A percentile compares a stretch with the other conserved stretches of the same genome.
These are phyloP conservation scores for Scrobipalpa costella DNA, from an alignment of 2,888 invertebrate species.

Conservation along the genomic window DNA sequence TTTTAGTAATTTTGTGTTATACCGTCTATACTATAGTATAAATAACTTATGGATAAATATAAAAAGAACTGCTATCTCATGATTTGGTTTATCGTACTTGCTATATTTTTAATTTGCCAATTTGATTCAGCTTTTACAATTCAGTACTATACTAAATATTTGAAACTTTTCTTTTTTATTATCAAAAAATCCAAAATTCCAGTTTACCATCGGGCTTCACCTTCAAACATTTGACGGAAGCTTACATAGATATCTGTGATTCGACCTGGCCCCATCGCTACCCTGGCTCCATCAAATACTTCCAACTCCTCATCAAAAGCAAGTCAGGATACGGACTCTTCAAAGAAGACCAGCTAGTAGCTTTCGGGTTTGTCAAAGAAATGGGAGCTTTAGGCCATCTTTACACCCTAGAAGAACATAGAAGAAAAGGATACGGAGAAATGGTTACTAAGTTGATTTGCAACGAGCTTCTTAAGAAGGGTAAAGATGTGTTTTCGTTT, in stretches of 20 bases:
- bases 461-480: conserved; percentile 38
- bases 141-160: too few species aligned
- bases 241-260: neutral
- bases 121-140: too few species aligned
- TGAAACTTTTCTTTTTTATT: too few species aligned
- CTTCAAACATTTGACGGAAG: neutral
- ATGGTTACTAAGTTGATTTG: conserved; percentile 42
- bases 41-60: too few species aligned
- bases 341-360: conserved; percentile 40
- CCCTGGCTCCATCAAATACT: conserved; percentile 45
- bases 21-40: too few species aligned
- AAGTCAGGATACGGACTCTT: conserved; percentile 55
- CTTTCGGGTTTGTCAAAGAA: conserved; percentile 58
- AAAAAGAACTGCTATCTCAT: too few species aligned
- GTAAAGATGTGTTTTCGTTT: conserved; percentile 41
- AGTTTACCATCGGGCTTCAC: conserved; percentile 5
- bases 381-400: conserved; percentile 55
- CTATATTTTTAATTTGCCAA: too few species aligned
- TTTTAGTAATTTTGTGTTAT: too few species aligned
- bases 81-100: too few species aligned
- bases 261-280: conserved; percentile 20
- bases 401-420: conserved; percentile 53
- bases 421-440: conserved; percentile 34
- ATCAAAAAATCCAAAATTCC: neutral
- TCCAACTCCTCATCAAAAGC: conserved; percentile 48